phyloP scores from a whole-genome alignment of 1,140 invertebrate species.

The Forficula auricularia region DNA sequence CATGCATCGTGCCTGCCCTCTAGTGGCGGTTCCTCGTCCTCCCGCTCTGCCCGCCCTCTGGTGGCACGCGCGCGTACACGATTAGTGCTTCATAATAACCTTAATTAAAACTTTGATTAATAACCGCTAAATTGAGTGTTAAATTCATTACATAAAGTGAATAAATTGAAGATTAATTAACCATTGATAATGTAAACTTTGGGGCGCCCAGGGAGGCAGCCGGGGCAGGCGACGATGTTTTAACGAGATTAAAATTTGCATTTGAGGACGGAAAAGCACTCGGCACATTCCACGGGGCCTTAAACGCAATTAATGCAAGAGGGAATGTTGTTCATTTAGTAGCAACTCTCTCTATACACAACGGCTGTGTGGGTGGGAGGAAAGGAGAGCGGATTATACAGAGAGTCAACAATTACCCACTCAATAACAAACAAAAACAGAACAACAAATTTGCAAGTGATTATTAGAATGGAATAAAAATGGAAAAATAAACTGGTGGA shows the following conservation, averaged over 20 bases:
- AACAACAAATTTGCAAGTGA: too few relatives aligned
- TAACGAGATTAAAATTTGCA: slow-evolving; percentile 32
- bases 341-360: too few relatives aligned
- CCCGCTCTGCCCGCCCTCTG: too few relatives aligned
- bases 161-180: slow-evolving; percentile 33
- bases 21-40: too few relatives aligned
- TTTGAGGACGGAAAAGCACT: slow-evolving; percentile 31
- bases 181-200: slow-evolving; percentile 31
- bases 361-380: too few relatives aligned
- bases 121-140: slow-evolving; percentile 32
- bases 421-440: too few relatives aligned
- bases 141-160: slow-evolving; percentile 33
- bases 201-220: slow-evolving; percentile 16
- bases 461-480: too few relatives aligned
- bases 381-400: neutral
- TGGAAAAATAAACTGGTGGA: too few relatives aligned
- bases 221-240: slow-evolving; percentile 5
- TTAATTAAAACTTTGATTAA: slow-evolving; percentile 32
- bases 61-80: slow-evolving; percentile 3
- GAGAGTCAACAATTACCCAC: too few relatives aligned
- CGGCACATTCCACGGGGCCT: slow-evolving; percentile 18
- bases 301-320: slow-evolving; percentile 25
- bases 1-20: too few relatives aligned
- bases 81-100: slow-evolving; percentile 19
- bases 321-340: slow-evolving; percentile 5